Percentiles rank a stretch among this genome's conserved stretches.
These are phyloP conservation scores for Thymelicus sylvestris DNA, from an alignment of 2,888 invertebrate genomes.

Conservation along the genomic window DNA sequence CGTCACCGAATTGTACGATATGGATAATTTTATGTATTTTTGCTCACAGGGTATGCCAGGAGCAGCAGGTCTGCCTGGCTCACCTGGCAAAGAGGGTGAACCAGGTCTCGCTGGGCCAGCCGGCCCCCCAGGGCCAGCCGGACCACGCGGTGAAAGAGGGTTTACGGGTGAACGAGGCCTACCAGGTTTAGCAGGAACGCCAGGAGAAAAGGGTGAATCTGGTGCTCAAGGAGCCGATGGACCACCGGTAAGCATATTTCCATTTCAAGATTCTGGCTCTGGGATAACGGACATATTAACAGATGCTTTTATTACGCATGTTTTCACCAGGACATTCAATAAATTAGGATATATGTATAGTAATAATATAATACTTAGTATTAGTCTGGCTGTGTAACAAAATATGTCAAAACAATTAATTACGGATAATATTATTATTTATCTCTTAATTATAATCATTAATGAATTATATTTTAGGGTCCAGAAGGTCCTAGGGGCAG, in stretches of 20 bases:
- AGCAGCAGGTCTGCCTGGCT: slow-evolving; percentile 88
- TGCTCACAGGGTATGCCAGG: slow-evolving; percentile 89
- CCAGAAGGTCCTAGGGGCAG: slow-evolving; percentile 87
- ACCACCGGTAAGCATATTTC: slow-evolving; percentile 78
- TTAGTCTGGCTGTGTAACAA: too few relatives aligned
- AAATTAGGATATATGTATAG: too few relatives aligned
- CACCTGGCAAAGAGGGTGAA: slow-evolving; percentile 93
- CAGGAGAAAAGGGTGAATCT: slow-evolving; percentile 87
- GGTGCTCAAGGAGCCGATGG: slow-evolving; percentile 89
- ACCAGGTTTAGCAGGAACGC: slow-evolving; percentile 87
- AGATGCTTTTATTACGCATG: too few relatives aligned
- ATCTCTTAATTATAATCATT: too few relatives aligned
- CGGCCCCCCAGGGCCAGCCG: slow-evolving; percentile 85
- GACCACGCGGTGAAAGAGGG: slow-evolving; percentile 87
- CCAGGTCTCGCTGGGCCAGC: slow-evolving; percentile 88
- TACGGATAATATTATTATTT: too few relatives aligned
- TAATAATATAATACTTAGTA: too few relatives aligned
- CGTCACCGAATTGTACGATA: too few relatives aligned
- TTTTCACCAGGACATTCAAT: too few relatives aligned
- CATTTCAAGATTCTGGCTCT: not conserved
- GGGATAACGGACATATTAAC: too few relatives aligned
- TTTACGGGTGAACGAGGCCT: slow-evolving; percentile 91
- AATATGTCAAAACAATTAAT: too few relatives aligned
- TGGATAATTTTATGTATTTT: slow-evolving; percentile 5
- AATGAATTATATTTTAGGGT: slow-evolving; percentile 74